These are phyloP conservation scores for Sylvia borin DNA, from an alignment of 2,797 vertebrate species.

Conservation along the genomic window DNA sequence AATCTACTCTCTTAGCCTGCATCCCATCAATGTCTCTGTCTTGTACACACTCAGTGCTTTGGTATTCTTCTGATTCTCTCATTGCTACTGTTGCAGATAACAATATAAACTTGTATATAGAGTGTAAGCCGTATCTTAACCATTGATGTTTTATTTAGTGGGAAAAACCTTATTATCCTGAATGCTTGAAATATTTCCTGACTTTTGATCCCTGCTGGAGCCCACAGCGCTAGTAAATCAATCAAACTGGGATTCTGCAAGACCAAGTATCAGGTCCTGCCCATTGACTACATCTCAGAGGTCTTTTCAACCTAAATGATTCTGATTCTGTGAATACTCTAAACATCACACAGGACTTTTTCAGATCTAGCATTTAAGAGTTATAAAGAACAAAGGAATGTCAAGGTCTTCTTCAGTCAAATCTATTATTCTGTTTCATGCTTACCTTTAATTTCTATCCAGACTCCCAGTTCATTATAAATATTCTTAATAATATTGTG, in stretches of 20 bases:
- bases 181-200: background rate
- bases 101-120: background rate
- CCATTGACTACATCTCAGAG: background rate
- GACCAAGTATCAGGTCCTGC: too few relatives aligned
- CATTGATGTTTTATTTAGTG: background rate
- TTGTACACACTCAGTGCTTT: background rate
- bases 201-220: background rate
- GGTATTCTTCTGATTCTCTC: background rate
- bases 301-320: background rate
- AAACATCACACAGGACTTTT: background rate
- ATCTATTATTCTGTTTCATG: background rate
- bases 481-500: background rate
- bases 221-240: background rate
- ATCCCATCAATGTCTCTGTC: background rate
- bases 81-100: accelerated
- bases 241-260: accelerated
- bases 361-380: background rate
- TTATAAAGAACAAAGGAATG: background rate
- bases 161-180: background rate
- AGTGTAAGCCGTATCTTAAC: background rate
- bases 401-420: background rate
- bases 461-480: background rate
- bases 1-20: background rate
- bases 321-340: background rate
- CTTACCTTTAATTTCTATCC: background rate